A percentile compares a stretch with the other conserved stretches of the same genome.
Conservation (phyloP, 1,140 invertebrate species). For the Maconellicoccus hirsutus region DNA sequence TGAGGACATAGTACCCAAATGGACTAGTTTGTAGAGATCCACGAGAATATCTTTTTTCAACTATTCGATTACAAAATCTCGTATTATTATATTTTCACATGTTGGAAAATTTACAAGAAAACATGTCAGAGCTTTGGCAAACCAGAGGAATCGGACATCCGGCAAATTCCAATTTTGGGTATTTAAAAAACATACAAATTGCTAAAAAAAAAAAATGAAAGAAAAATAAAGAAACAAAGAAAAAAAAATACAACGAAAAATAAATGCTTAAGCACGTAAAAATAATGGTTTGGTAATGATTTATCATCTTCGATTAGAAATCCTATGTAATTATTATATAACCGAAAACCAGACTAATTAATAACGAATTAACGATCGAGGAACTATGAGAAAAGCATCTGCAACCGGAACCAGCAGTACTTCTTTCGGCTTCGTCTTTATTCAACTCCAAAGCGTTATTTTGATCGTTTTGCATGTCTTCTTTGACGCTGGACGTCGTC, state of each 20-base stretch:
- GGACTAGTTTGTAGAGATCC: too few relatives aligned
- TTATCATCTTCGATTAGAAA: neutral
- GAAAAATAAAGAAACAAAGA: neutral
- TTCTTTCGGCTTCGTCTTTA: neutral
- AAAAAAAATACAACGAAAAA: neutral
- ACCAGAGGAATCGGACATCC: too few relatives aligned
- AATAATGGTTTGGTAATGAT: slow-evolving; percentile 18
- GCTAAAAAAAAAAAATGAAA: slow-evolving; percentile 5
- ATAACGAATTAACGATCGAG: neutral
- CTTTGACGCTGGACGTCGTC: neutral
- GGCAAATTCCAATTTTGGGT: neutral
- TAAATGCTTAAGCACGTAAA: slow-evolving; percentile 17
- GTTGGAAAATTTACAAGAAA: too few relatives aligned
- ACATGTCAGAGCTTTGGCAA: too few relatives aligned
- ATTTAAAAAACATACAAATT: neutral
- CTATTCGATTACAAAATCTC: too few relatives aligned
- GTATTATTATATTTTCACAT: too few relatives aligned
- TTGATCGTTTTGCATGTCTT: slow-evolving; percentile 2
- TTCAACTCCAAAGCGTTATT: slow-evolving; percentile 14
- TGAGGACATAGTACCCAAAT: too few relatives aligned
- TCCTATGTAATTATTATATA: neutral
- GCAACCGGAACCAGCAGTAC: neutral
- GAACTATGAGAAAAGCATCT: neutral
- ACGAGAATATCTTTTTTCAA: too few relatives aligned
- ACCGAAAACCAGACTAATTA: slow-evolving; percentile 6